A percentile compares a stretch with the other conserved stretches of the same genome.
Evolutionary conservation across 2,113 vertebrate genomes (phyloP).

Genomic region (Hylia prasina): DNA sequence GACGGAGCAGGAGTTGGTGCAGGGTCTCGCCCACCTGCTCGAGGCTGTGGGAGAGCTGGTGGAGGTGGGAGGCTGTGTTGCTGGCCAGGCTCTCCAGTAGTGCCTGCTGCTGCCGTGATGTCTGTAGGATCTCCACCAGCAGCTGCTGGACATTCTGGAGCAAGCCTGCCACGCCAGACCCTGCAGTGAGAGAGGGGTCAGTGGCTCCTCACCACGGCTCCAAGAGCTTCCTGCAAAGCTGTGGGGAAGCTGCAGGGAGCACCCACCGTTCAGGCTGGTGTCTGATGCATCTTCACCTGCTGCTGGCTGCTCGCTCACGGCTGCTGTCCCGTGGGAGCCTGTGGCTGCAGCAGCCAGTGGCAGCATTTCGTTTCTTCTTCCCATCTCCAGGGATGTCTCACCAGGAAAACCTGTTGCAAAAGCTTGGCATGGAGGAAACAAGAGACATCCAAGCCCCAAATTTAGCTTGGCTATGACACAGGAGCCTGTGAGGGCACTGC

Average conservation of each 20-base stretch:
- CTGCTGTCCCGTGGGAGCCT: neutral
- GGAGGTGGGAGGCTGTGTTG: neutral
- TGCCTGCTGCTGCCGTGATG: neutral
- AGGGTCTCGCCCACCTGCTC: conserved; percentile 22
- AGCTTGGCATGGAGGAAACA: neutral
- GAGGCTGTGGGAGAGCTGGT: conserved; percentile 19
- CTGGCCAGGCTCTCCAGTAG: conserved; percentile 20
- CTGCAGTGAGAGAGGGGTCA: neutral
- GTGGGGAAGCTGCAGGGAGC: neutral
- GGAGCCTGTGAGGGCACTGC: neutral
- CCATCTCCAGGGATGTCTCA: fast-evolving
- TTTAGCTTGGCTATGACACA: neutral
- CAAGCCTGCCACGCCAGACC: neutral
- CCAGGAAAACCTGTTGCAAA: neutral
- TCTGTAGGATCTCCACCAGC: conserved; percentile 21
- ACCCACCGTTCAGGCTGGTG: neutral
- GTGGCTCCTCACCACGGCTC: neutral
- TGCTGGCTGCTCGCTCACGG: neutral
- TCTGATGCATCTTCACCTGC: neutral
- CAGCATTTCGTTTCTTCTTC: neutral
- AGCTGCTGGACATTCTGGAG: neutral
- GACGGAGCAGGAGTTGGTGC: neutral
- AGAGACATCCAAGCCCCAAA: neutral
- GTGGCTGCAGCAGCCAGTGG: neutral
- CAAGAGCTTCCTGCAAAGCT: neutral